phyloP scores from a whole-genome alignment of 2,113 vertebrate species.

The Scytalopus superciliaris region DNA sequence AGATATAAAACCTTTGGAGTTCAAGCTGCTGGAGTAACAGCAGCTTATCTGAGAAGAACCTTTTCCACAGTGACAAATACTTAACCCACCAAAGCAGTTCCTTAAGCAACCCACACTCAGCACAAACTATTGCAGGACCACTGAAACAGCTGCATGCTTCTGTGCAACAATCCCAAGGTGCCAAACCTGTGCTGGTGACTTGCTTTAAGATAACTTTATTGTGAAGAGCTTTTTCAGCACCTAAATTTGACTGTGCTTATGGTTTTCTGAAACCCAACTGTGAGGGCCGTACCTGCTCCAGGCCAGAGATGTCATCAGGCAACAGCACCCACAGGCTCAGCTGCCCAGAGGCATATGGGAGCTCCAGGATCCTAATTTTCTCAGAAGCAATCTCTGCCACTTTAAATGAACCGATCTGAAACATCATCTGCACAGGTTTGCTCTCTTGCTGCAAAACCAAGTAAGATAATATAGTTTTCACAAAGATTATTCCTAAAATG shows the following conservation, averaged over 20 bases:
- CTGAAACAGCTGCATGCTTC: background rate
- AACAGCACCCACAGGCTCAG: slow-evolving; percentile 43
- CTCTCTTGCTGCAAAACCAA: slow-evolving; percentile 36
- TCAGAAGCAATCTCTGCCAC: background rate
- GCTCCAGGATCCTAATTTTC: slow-evolving; percentile 10
- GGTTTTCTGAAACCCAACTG: background rate
- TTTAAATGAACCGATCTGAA: slow-evolving; percentile 13
- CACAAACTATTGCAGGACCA: background rate
- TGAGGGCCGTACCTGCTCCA: slow-evolving; percentile 46
- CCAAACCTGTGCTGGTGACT: background rate
- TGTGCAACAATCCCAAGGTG: background rate
- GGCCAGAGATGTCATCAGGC: slow-evolving; percentile 20
- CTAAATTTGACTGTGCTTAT: background rate
- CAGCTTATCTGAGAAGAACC: background rate
- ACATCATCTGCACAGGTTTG: slow-evolving; percentile 55
- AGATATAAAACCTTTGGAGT: background rate
- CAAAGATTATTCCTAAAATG: background rate
- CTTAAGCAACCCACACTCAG: background rate
- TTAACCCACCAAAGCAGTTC: background rate
- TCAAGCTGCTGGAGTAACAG: background rate
- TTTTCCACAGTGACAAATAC: background rate
- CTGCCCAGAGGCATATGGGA: background rate
- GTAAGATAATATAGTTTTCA: background rate
- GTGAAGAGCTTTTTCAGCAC: background rate
- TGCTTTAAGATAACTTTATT: background rate